Conservation (phyloP, 2,888 invertebrate genomes). For the Hedychridium roseum region DNA sequence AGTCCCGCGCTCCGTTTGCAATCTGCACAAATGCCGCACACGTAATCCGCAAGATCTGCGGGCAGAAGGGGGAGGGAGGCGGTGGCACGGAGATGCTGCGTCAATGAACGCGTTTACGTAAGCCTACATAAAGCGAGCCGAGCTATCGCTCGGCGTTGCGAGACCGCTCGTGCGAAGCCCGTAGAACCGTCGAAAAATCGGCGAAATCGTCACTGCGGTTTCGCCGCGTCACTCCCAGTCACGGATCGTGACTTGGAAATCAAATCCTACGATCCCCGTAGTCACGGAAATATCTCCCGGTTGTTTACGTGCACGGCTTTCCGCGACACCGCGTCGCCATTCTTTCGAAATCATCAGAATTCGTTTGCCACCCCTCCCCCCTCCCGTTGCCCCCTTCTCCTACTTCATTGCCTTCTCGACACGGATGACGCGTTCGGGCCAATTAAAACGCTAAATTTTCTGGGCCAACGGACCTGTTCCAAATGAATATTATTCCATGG, state of each 20-base stretch:
- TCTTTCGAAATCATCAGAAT: too few species aligned
- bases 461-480: too few species aligned
- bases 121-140: background rate
- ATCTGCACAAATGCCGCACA: background rate
- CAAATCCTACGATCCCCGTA: background rate
- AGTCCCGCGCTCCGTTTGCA: too few species aligned
- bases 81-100: background rate
- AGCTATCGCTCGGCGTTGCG: too few species aligned
- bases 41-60: background rate
- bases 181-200: background rate
- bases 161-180: too few species aligned
- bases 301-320: too few species aligned
- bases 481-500: too few species aligned
- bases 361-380: conserved; percentile 1
- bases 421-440: conserved; percentile 8
- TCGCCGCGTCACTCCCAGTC: background rate
- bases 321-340: too few species aligned
- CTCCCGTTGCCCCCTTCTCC: conserved; percentile 3
- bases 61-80: background rate
- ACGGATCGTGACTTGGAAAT: background rate
- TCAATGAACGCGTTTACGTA: background rate
- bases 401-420: conserved; percentile 9
- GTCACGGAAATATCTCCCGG: background rate
- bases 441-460: conserved; percentile 18
- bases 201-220: background rate